phyloP scores from a whole-genome alignment of 2,113 vertebrate species.

The Myotis yumanensis region DNA sequence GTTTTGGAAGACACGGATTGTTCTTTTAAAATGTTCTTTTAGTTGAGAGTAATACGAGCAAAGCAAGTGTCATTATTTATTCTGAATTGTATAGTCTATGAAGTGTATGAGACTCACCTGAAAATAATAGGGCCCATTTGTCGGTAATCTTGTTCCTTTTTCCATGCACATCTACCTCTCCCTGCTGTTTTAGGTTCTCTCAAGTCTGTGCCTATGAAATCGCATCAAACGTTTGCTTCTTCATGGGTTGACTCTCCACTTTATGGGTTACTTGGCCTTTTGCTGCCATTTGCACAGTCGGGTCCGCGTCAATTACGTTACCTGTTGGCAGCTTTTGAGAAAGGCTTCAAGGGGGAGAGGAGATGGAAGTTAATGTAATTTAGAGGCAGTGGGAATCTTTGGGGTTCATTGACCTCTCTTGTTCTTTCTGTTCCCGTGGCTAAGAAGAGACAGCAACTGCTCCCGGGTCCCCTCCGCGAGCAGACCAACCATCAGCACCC shows the following conservation, averaged over 20 bases:
- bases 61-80: conserved; percentile 43
- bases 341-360: not conserved
- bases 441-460: not conserved
- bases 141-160: not conserved
- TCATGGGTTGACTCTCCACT: not conserved
- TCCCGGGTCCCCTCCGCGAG: not conserved
- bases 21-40: not conserved
- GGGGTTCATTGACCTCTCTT: not conserved
- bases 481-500: not conserved
- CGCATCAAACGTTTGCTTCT: conserved; percentile 10
- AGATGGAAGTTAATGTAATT: not conserved
- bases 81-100: conserved; percentile 10
- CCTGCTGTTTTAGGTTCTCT: conserved; percentile 57
- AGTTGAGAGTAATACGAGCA: not conserved
- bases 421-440: not conserved
- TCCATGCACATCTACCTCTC: conserved; percentile 62
- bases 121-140: conserved; percentile 2
- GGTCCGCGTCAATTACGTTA: not conserved
- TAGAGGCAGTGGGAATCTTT: not conserved
- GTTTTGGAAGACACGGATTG: conserved; percentile 46
- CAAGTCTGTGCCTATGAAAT: conserved; percentile 60
- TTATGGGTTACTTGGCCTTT: not conserved
- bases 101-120: not conserved
- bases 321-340: not conserved
- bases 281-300: not conserved